A percentile compares a stretch with the other conserved stretches of the same genome.
phyloP scores from a whole-genome alignment of 2,888 invertebrate species.

The Apeira syringaria region DNA sequence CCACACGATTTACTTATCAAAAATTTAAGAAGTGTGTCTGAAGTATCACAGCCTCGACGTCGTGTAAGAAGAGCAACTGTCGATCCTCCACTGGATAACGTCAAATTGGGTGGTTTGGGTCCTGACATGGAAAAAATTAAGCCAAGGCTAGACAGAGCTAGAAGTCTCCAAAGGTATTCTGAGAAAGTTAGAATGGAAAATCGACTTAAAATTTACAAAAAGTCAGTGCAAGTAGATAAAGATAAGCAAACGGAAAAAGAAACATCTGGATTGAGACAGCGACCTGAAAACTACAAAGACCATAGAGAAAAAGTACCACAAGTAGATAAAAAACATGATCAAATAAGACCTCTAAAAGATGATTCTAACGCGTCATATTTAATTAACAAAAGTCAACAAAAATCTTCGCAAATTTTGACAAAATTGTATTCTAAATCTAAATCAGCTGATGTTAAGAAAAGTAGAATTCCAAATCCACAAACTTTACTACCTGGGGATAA shows the following conservation, averaged over 20 bases:
- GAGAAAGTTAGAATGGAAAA: constrained; percentile 77
- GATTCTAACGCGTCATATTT: constrained; percentile 54
- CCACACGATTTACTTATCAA: constrained; percentile 40
- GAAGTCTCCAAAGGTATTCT: constrained; percentile 75
- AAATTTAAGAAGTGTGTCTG: constrained; percentile 66
- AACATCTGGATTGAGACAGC: constrained; percentile 17
- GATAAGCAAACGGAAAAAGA: constrained; percentile 46
- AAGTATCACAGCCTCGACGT: constrained; percentile 57
- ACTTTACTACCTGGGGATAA: constrained; percentile 16
- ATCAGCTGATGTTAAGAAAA: constrained; percentile 46
- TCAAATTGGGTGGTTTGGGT: constrained; percentile 70
- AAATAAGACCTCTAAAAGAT: constrained; percentile 27
- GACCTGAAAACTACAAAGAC: constrained; percentile 16
- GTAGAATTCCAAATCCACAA: constrained; percentile 11
- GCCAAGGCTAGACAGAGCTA: constrained; percentile 71
- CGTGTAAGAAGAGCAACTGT: constrained; percentile 45
- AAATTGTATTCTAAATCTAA: constrained; percentile 49
- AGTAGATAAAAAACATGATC: constrained; percentile 25
- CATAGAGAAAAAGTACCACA: constrained; percentile 1
- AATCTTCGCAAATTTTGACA: constrained; percentile 34
- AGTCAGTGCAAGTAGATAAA: constrained; percentile 50
- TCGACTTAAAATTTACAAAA: constrained; percentile 69
- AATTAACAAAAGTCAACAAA: constrained; percentile 56
- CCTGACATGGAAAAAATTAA: constrained; percentile 70
- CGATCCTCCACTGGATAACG: constrained; percentile 49